These are phyloP conservation scores for Sisor rabdophorus DNA, from an alignment of 2,113 vertebrate species.

Conservation along the genomic window DNA sequence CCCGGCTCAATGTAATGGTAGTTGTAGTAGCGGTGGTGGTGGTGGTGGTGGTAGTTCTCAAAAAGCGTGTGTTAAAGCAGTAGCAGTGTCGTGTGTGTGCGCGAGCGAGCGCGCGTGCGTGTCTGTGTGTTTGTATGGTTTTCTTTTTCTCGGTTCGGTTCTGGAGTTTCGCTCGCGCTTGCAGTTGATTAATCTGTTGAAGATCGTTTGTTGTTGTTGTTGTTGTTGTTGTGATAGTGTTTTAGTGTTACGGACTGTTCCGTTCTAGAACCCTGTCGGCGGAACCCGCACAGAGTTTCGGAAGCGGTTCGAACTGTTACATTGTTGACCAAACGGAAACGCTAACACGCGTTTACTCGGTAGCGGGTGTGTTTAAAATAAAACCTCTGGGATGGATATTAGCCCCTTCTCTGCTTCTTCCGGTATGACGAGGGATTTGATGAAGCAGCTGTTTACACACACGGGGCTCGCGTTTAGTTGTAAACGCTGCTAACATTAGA, in stretches of 20 bases:
- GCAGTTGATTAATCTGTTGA: neutral
- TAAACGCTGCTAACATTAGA: neutral
- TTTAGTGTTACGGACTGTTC: neutral
- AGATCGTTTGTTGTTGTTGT: neutral
- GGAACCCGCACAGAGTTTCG: neutral
- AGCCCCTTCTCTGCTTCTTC: neutral
- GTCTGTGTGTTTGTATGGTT: neutral
- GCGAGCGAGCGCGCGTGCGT: neutral
- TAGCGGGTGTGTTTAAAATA: constrained; percentile 3
- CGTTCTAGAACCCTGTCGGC: neutral
- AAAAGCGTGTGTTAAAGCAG: constrained; percentile 10
- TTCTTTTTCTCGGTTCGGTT: neutral
- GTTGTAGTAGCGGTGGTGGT: constrained; percentile 20
- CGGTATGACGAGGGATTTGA: constrained; percentile 4
- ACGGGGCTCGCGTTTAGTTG: neutral
- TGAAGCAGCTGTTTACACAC: constrained; percentile 41
- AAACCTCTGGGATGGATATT: neutral
- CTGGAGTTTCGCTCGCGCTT: constrained; percentile 6
- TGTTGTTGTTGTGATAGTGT: neutral
- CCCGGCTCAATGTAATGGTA: constrained; percentile 17
- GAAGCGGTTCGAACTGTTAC: neutral
- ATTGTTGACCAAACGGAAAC: neutral
- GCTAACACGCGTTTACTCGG: neutral
- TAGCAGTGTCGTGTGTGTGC: neutral
- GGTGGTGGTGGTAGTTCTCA: constrained; percentile 1